phyloP scores from a whole-genome alignment of 2,113 vertebrate genomes.

The Cyanoderma ruficeps region DNA sequence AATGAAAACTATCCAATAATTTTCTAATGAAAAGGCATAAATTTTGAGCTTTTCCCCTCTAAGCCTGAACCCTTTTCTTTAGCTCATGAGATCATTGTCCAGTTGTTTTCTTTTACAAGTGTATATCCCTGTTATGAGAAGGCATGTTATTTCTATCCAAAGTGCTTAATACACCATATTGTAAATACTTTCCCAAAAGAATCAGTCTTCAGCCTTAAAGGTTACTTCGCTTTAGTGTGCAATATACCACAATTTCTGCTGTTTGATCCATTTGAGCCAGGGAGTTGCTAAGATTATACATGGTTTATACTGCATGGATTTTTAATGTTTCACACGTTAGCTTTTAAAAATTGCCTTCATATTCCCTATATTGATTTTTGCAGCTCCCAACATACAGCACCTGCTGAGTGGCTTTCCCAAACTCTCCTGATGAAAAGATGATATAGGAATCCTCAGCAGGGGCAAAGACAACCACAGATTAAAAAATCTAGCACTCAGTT shows the following conservation, averaged over 20 bases:
- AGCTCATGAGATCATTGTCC: background rate
- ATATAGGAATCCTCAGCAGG: conserved; percentile 35
- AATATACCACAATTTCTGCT: conserved; percentile 29
- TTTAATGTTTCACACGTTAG: conserved; percentile 62
- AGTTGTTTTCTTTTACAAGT: conserved; percentile 9
- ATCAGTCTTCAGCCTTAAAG: conserved; percentile 35
- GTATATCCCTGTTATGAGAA: background rate
- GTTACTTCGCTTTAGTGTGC: conserved; percentile 12
- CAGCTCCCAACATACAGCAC: background rate
- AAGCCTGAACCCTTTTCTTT: conserved; percentile 4
- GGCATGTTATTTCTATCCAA: background rate
- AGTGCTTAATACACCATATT: conserved; percentile 7
- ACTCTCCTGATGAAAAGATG: conserved; percentile 44
- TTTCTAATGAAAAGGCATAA: background rate
- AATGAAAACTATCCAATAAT: background rate
- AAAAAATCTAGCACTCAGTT: background rate
- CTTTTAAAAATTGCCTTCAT: conserved; percentile 49
- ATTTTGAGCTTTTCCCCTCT: background rate
- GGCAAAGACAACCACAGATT: conserved; percentile 1
- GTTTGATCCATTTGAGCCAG: conserved; percentile 24
- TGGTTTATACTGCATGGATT: conserved; percentile 37
- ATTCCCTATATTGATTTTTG: conserved; percentile 33
- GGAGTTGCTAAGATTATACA: conserved; percentile 18
- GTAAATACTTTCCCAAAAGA: conserved; percentile 30
- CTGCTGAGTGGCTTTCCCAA: background rate